Evolutionary conservation across 2,113 vertebrate genomes (phyloP).

Genomic region (Hiodon tergisus): DNA sequence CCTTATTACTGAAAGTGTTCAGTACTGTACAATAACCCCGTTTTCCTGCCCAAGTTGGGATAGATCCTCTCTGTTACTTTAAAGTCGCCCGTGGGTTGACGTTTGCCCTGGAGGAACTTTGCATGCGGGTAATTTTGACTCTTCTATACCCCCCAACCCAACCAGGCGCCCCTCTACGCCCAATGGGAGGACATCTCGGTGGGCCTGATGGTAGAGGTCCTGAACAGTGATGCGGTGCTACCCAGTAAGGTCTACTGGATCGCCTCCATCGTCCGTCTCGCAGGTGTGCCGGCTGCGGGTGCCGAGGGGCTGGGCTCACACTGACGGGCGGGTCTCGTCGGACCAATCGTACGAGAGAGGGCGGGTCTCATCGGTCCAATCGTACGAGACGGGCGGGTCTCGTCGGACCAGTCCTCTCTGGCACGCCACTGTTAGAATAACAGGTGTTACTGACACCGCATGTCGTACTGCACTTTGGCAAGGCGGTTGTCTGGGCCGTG

Average conservation of each 20-base stretch:
- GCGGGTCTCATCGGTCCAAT: too few relatives aligned
- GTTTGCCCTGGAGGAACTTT: not conserved
- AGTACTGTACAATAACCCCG: too few relatives aligned
- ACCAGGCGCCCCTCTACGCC: constrained; percentile 77
- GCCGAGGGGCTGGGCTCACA: not conserved
- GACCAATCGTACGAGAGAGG: too few relatives aligned
- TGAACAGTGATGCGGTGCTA: constrained; percentile 82
- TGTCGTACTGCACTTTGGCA: too few relatives aligned
- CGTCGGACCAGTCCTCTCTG: not conserved
- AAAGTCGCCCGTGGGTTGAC: too few relatives aligned
- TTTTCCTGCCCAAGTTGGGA: too few relatives aligned
- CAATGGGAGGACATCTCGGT: constrained; percentile 86
- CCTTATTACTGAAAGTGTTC: not conserved
- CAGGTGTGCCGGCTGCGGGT: constrained; percentile 61
- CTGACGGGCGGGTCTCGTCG: too few relatives aligned
- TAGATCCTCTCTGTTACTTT: too few relatives aligned
- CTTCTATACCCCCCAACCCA: not conserved
- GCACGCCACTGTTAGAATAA: too few relatives aligned
- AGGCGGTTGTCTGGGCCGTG: too few relatives aligned
- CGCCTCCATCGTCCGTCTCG: constrained; percentile 74
- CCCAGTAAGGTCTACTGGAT: constrained; percentile 96
- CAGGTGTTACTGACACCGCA: too few relatives aligned
- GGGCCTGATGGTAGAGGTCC: constrained; percentile 88
- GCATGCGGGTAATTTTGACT: not conserved
- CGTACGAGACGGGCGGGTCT: not conserved